phyloP scores from a whole-genome alignment of 2,113 vertebrate genomes.

The Lota lota region DNA sequence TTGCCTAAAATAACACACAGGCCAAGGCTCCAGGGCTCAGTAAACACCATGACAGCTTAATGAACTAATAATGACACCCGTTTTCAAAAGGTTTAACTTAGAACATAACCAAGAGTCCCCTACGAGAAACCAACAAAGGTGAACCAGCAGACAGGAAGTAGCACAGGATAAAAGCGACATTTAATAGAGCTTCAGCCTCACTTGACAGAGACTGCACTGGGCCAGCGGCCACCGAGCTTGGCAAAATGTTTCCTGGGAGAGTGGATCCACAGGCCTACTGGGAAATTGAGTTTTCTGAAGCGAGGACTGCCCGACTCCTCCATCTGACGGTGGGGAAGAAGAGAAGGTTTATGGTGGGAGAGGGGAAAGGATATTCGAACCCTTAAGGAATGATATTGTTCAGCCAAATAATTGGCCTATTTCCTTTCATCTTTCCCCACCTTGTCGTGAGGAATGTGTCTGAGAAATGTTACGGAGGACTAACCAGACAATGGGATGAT shows the following conservation, averaged over 20 bases:
- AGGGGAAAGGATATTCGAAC: background rate
- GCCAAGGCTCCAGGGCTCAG: conserved; percentile 24
- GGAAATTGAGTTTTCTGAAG: conserved; percentile 88
- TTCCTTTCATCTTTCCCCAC: conserved; percentile 3
- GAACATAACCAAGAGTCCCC: too few relatives aligned
- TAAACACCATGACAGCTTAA: background rate
- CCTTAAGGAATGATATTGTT: background rate
- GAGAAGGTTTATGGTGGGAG: background rate
- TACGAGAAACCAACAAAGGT: background rate
- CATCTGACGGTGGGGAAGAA: conserved; percentile 64
- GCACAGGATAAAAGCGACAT: background rate
- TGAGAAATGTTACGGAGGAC: conserved; percentile 33
- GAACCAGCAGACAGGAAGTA: background rate
- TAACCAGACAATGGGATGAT: conserved; percentile 64
- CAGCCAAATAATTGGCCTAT: background rate
- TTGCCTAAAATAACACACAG: conserved; percentile 51
- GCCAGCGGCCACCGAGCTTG: conserved; percentile 87
- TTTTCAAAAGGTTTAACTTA: too few relatives aligned
- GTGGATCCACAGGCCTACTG: conserved; percentile 92
- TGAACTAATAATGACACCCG: background rate
- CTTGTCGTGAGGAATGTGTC: conserved; percentile 14
- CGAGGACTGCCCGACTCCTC: conserved; percentile 89
- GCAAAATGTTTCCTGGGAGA: conserved; percentile 90
- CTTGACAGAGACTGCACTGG: conserved; percentile 88
- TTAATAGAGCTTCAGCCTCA: conserved; percentile 60